phyloP scores from a whole-genome alignment of 2,888 invertebrate species.

The Taphrorychus bicolor region DNA sequence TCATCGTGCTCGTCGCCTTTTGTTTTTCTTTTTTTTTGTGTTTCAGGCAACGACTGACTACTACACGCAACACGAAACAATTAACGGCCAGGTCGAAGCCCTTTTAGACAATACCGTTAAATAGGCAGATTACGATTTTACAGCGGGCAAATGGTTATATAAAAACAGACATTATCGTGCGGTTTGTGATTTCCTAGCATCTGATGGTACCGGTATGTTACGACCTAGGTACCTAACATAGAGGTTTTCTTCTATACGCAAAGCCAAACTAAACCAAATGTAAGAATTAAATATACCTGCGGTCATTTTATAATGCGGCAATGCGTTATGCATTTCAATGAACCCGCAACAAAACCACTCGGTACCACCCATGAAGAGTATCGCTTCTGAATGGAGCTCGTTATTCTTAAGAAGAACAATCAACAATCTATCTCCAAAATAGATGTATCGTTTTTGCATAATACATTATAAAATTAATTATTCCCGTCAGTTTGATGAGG shows the following conservation, averaged over 20 bases:
- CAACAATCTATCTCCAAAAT: background rate
- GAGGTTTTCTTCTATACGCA: too few relatives aligned
- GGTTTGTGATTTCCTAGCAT: background rate
- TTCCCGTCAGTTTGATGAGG: background rate
- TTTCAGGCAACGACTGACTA: background rate
- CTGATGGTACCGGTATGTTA: background rate
- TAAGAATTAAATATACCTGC: background rate
- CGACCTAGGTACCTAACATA: too few relatives aligned
- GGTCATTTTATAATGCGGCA: background rate
- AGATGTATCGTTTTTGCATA: background rate
- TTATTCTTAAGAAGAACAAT: background rate
- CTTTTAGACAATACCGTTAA: conserved; percentile 27
- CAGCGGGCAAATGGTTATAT: background rate
- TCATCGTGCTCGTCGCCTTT: conserved; percentile 16
- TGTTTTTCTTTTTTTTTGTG: conserved; percentile 14
- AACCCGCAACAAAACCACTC: background rate
- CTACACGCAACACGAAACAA: conserved; percentile 12
- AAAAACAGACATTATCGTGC: background rate
- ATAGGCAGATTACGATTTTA: background rate
- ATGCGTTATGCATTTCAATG: background rate
- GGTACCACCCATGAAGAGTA: background rate
- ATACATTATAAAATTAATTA: background rate
- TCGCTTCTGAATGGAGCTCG: background rate
- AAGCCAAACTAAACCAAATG: too few relatives aligned
- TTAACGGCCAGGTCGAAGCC: conserved; percentile 26